Evolutionary conservation across 35 echinoderm and acorn worm genomes (phyloP), one percentile per base, ranked within the genome.

Genomic region (Lytechinus pictus): DNA sequence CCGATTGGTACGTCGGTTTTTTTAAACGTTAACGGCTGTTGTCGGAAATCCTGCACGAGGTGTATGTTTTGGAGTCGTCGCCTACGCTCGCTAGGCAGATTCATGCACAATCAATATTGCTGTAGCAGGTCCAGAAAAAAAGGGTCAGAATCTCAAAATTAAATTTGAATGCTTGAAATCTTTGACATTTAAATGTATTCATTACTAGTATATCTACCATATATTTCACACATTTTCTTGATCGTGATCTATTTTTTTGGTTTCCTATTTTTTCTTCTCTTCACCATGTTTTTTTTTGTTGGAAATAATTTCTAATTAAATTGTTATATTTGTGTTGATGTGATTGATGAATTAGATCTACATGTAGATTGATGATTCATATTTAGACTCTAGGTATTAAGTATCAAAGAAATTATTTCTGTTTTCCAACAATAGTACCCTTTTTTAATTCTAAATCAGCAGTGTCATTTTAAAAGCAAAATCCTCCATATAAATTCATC

Each of bases 1-100:
- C 88, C 10, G 29, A 52, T 12, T 52, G 52, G 88, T 90, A 90
- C 52, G 88, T 90, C 52, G 28, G 16, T 52, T 90, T 90, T 44
- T 90, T 90, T 21, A 90, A 52, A 54, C 9, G 88, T 54, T 90
- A 54, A 90, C 88, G 88, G 88, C 52, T 54, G 52, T 90, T 90
- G 10, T 52, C 87, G 28, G 9, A 90, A 90, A 90, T 90, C n/a
- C 66, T 27, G 88, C 88, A 90, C 88, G 88, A 90, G 88, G 88
- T 90, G 52, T 44, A 90, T 90, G 29, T 90, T 90, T 79, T 79
- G 66, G 66, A 79, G 66, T 24, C 6, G 14, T 79, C 66, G 66
- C 66, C 66, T 79, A 79, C 66, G 66, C 66, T 79, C 19, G 66
- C 5, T 58, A 58, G 61, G 66, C 66, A 79, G 66, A 79, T 79